Base-by-base conservation (phyloP, 2,888 invertebrate genomes). In the Tenthredo notha region DNA sequence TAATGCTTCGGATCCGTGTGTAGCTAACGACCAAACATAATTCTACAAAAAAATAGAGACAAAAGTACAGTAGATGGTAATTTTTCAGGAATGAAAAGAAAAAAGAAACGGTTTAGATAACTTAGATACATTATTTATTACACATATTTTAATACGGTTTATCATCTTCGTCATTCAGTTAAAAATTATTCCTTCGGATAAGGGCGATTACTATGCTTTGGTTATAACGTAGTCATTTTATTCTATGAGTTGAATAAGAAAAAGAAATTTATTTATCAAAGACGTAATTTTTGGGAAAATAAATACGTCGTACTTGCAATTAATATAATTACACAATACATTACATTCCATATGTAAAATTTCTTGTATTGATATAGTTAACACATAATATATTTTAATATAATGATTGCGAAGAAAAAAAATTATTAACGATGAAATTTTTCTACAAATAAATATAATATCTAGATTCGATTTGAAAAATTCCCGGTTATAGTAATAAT, bases 331-430 rank as follows among this genome's bases (percentile, higher is more conserved):
- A 25, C 12, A 61, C 25, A 21, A 61, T 61, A 25, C 25, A 61
- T 25, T 61, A 67, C 67, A 67, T 67, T 67, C 67, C 67, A 67
- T 67, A 1, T 67, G 67, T 67, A 15, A 33, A 18, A 67, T 33
- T 67, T 18, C 18, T 33, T 67, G 67, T 67, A 67, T 67, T 67
- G 4, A 67, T 33, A 33, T 67, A 67, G 67, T 21, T 67, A 33
- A 67, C 33, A 67, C 33, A 67, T 33, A 50, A 67, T 33, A 50
- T 77, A 77, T 77, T 77, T 77, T 77, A 77, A 77, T 77, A 77
- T 77, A 77, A 29, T 54, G 50, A 77, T 18, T 21, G 15, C 50
- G 37, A 54, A 33, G 18, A 77, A n/a, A 54, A 77, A n/a, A 33
- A 50, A 77, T 54, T 5, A 77, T 18, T 33, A 33, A 15, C 21